phyloP scores from a whole-genome alignment of 2,797 vertebrate genomes.

The Acrossocheilus fasciatus region DNA sequence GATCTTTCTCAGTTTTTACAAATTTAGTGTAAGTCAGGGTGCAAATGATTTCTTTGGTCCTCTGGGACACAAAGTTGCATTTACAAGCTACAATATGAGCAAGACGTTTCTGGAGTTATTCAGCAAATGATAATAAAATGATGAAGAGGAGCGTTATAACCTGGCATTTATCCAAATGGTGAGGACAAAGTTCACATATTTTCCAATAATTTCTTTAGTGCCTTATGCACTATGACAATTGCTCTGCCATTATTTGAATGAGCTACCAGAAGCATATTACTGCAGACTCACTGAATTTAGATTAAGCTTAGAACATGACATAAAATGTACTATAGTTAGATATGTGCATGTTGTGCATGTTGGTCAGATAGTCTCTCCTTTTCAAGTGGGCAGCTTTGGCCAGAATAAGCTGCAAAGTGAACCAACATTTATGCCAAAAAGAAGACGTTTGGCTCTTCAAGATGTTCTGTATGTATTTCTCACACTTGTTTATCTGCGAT shows the following conservation, averaged over 20 bases:
- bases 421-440: background rate
- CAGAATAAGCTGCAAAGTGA: background rate
- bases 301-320: background rate
- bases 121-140: background rate
- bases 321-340: background rate
- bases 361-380: background rate
- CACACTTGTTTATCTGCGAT: background rate
- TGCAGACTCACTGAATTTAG: background rate
- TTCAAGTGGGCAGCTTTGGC: constrained; percentile 3
- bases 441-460: background rate
- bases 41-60: background rate
- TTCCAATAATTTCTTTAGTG: background rate
- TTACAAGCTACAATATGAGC: background rate
- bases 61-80: background rate
- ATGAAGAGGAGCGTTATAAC: background rate
- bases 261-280: no score
- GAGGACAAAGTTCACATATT: background rate
- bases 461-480: background rate
- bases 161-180: background rate
- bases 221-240: no score
- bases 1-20: background rate
- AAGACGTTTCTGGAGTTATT: background rate
- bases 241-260: background rate
- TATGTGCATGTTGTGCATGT: background rate
- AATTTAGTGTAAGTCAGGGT: background rate